These are phyloP conservation scores for Pseudoips prasinana DNA, from an alignment of 2,888 invertebrate genomes.

Conservation along the genomic window DNA sequence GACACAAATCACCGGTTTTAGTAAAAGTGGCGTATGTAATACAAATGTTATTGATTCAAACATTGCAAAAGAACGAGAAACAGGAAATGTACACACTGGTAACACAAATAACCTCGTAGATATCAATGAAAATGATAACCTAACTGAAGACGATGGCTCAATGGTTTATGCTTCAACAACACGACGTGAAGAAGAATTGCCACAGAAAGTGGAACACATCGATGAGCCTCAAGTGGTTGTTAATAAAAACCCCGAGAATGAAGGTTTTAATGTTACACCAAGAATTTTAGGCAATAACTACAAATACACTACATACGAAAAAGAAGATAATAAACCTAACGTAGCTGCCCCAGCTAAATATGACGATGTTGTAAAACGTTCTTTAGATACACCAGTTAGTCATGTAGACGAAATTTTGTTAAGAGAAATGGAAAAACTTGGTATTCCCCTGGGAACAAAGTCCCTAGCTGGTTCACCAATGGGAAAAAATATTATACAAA, in stretches of 20 bases:
- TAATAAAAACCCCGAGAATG: constrained; percentile 34
- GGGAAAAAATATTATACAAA: constrained; percentile 6
- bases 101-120: too few species aligned
- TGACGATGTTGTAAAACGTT: constrained; percentile 41
- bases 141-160: background rate
- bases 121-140: too few species aligned
- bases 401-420: constrained; percentile 41
- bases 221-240: constrained; percentile 49
- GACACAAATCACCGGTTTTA: too few species aligned
- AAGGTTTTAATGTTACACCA: constrained; percentile 41
- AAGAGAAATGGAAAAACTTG: constrained; percentile 39
- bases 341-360: constrained; percentile 9
- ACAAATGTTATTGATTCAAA: too few species aligned
- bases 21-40: too few species aligned
- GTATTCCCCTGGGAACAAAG: constrained; percentile 1
- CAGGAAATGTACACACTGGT: too few species aligned
- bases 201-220: constrained; percentile 51
- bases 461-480: background rate
- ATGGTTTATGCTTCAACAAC: constrained; percentile 35
- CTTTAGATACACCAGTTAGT: constrained; percentile 31
- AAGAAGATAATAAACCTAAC: constrained; percentile 1
- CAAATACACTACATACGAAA: background rate
- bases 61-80: too few species aligned
- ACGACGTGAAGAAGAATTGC: constrained; percentile 41
- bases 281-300: constrained; percentile 33